Conservation (phyloP, 2,113 vertebrate genomes). For the Elachura formosa region DNA sequence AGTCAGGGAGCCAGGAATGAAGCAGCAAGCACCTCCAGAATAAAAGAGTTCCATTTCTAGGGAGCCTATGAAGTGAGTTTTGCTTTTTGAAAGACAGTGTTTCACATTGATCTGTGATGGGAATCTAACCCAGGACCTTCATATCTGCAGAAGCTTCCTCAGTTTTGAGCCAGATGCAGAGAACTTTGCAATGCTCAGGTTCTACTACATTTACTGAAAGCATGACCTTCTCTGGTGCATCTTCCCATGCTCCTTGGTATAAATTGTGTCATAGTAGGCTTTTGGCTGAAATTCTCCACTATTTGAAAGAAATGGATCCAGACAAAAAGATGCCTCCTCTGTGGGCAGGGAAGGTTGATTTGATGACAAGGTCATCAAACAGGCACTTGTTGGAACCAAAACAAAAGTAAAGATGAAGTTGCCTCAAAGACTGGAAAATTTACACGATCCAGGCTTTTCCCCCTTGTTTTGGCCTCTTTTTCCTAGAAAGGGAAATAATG, state of each 20-base stretch:
- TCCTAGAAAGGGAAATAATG: not conserved
- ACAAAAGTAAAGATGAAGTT: not conserved
- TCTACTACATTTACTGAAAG: not conserved
- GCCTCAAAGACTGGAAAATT: not conserved
- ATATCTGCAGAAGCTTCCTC: accelerated
- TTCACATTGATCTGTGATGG: accelerated
- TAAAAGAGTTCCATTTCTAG: not conserved
- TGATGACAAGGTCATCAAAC: not conserved
- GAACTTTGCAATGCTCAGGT: not conserved
- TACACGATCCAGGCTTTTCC: not conserved
- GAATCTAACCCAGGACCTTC: not conserved
- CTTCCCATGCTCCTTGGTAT: not conserved
- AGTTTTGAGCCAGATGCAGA: not conserved
- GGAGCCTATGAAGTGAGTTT: not conserved
- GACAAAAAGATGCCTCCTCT: not conserved
- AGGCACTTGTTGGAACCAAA: not conserved
- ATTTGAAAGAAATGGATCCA: not conserved
- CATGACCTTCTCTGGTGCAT: not conserved
- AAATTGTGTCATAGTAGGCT: not conserved
- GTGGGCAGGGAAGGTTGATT: not conserved
- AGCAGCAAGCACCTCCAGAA: not conserved
- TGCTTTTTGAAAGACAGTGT: not conserved
- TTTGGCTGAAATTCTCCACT: not conserved
- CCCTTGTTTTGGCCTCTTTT: not conserved
- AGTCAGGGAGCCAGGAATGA: not conserved